These are phyloP conservation scores for Drosophila asahinai DNA, from an alignment of 1,140 invertebrate species.

Conservation along the genomic window DNA sequence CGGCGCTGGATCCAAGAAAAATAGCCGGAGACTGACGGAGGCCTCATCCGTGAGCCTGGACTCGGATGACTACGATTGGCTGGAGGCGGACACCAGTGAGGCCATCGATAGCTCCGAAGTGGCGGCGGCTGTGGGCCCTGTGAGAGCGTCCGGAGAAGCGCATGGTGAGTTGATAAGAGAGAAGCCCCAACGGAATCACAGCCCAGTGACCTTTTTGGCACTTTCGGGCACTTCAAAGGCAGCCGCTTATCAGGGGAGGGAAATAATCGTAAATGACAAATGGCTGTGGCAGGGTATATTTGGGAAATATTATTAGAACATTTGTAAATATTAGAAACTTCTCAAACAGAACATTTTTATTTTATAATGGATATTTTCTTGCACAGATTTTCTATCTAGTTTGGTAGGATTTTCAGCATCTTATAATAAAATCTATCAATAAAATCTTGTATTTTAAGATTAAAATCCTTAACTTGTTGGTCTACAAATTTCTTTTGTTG, in stretches of 20 bases:
- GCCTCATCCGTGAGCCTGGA: slow-evolving; percentile 18
- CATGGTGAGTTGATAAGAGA: slow-evolving; percentile 64
- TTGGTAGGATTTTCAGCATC: too few relatives aligned
- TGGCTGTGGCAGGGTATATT: neutral
- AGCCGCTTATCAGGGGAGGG: slow-evolving; percentile 28
- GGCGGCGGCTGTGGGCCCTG: slow-evolving; percentile 21
- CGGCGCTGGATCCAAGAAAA: slow-evolving; percentile 6
- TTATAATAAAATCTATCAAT: too few relatives aligned
- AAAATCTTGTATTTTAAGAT: too few relatives aligned
- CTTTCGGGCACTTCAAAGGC: slow-evolving; percentile 42
- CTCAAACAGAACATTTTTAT: fast-evolving
- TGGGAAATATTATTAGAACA: neutral
- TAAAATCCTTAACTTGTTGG: too few relatives aligned
- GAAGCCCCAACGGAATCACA: neutral
- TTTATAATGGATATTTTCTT: neutral
- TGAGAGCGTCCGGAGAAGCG: slow-evolving; percentile 34
- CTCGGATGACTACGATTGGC: slow-evolving; percentile 59
- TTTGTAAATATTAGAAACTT: neutral
- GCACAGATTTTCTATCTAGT: too few relatives aligned
- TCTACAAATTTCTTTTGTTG: too few relatives aligned
- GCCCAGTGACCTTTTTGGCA: slow-evolving; percentile 34
- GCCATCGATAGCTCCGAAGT: slow-evolving; percentile 25
- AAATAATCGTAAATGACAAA: slow-evolving; percentile 5
- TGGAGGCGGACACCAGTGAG: slow-evolving; percentile 60
- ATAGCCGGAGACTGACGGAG: slow-evolving; percentile 7